Evolutionary conservation across 1,140 invertebrate species (phyloP).

Genomic region (Ceratitis capitata): DNA sequence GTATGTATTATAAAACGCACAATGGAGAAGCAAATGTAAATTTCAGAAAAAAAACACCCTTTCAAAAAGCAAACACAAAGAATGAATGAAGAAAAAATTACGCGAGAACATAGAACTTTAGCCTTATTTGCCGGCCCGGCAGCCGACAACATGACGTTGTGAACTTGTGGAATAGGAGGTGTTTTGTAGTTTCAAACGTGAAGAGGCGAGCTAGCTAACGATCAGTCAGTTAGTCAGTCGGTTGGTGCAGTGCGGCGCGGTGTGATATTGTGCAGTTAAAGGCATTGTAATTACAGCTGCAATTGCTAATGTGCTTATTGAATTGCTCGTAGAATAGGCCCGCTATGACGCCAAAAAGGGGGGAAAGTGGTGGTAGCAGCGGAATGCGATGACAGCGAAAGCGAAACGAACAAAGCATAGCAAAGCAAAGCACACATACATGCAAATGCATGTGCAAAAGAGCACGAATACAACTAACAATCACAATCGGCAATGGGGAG

Average conservation of each 20-base stretch:
- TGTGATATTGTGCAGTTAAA: background rate
- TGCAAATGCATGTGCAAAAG: background rate
- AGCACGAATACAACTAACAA: background rate
- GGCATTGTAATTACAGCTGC: slow-evolving; percentile 15
- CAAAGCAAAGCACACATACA: background rate
- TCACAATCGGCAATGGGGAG: background rate
- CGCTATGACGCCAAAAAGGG: background rate
- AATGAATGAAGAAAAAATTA: slow-evolving; percentile 24
- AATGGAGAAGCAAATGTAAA: background rate
- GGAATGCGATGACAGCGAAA: slow-evolving; percentile 14
- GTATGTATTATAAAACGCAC: too few relatives aligned
- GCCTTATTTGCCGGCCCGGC: background rate
- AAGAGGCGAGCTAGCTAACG: too few relatives aligned
- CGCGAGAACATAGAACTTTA: slow-evolving; percentile 20
- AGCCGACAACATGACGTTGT: background rate
- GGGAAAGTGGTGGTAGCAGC: background rate
- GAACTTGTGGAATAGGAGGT: background rate
- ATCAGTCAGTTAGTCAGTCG: too few relatives aligned
- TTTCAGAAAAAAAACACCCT: slow-evolving; percentile 4
- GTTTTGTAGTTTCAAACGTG: background rate
- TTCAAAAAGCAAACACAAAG: background rate
- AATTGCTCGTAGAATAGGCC: background rate
- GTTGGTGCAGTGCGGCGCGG: too few relatives aligned
- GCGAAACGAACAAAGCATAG: slow-evolving; percentile 32
- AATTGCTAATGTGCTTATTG: slow-evolving; percentile 10